These are phyloP conservation scores for Ramphastos sulfuratus DNA, from an alignment of 2,113 vertebrate species.

Conservation along the genomic window DNA sequence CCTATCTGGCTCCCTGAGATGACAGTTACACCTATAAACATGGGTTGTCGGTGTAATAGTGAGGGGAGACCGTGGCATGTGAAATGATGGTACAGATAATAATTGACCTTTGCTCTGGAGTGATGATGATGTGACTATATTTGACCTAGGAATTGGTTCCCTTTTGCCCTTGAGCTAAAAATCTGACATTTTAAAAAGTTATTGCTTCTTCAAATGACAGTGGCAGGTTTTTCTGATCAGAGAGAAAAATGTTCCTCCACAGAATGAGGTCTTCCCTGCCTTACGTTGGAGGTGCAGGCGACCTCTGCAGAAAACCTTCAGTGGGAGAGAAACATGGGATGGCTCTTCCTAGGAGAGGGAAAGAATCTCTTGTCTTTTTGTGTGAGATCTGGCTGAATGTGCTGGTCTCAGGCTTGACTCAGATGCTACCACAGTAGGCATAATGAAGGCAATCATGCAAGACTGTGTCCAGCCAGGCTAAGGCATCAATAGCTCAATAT, in stretches of 20 bases:
- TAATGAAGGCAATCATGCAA: not conserved
- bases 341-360: not conserved
- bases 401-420: not conserved
- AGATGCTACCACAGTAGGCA: fast-evolving
- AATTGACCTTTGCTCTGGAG: not conserved
- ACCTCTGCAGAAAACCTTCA: not conserved
- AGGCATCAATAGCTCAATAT: not conserved
- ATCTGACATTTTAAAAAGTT: not conserved
- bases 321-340: fast-evolving
- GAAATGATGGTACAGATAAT: not conserved
- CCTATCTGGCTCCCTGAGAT: not conserved
- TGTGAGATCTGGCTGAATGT: not conserved
- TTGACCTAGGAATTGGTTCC: not conserved
- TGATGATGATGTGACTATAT: not conserved
- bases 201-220: not conserved
- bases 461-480: not conserved
- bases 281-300: not conserved
- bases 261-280: not conserved
- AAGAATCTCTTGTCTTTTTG: not conserved
- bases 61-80: not conserved
- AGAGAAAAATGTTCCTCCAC: not conserved
- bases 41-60: not conserved
- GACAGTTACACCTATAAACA: not conserved
- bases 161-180: not conserved
- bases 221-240: not conserved